Percentiles rank a stretch among this genome's conserved stretches.
Conservation (phyloP, 1,140 invertebrate genomes). For the Drosophila pandora region DNA sequence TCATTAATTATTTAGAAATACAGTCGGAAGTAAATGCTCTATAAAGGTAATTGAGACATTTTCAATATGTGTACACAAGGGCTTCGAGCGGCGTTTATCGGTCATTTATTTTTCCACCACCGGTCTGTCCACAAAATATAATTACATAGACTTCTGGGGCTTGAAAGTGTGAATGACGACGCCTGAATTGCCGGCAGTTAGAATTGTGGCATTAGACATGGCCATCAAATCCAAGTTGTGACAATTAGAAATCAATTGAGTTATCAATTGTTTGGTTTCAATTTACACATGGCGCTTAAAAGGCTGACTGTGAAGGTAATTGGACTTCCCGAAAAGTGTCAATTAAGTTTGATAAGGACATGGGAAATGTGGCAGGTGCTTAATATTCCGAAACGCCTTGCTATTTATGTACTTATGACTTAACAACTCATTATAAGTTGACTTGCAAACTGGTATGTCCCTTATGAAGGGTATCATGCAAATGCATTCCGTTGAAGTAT, state of each 20-base stretch:
- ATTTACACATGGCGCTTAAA: conserved; percentile 21
- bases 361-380: conserved; percentile 23
- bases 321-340: conserved; percentile 7
- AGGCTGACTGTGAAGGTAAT: conserved; percentile 11
- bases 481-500: background rate
- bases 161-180: conserved; percentile 31
- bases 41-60: conserved; percentile 80
- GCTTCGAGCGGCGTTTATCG: conserved; percentile 49
- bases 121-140: conserved; percentile 32
- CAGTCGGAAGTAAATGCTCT: conserved; percentile 77
- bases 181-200: background rate
- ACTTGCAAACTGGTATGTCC: background rate
- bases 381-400: background rate
- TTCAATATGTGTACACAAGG: conserved; percentile 69
- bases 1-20: conserved; percentile 82
- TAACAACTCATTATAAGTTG: background rate
- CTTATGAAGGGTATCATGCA: no score
- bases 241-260: conserved; percentile 49
- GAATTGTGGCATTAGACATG: background rate
- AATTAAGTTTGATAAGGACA: conserved; percentile 12
- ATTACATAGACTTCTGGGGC: conserved; percentile 32
- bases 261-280: conserved; percentile 28
- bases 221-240: conserved; percentile 17
- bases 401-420: background rate
- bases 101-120: conserved; percentile 36